Conservation (phyloP, 2,888 invertebrate genomes). For the Teleiodes luculella region DNA sequence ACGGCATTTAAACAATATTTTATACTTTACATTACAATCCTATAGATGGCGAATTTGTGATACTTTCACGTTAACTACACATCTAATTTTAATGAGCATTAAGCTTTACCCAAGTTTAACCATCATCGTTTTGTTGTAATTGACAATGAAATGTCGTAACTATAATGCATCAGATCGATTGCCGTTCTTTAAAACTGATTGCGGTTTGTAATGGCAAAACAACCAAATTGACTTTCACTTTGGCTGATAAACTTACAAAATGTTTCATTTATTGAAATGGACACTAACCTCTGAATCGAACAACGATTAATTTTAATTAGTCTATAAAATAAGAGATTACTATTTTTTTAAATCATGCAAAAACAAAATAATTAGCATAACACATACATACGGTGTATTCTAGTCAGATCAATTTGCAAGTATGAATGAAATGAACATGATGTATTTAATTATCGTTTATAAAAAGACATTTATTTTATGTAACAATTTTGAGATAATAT, state of each 20-base stretch:
- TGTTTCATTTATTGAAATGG: background rate
- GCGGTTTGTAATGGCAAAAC: background rate
- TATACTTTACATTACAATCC: no score
- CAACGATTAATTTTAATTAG: slow-evolving; percentile 2
- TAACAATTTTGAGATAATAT: slow-evolving; percentile 1
- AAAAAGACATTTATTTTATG: slow-evolving; percentile 20
- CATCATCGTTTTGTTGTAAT: no score
- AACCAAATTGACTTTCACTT: background rate
- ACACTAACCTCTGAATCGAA: background rate
- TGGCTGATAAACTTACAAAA: background rate
- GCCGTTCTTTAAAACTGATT: background rate
- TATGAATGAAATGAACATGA: background rate
- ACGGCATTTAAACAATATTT: no score
- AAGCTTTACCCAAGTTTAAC: no score
- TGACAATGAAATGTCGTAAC: no score
- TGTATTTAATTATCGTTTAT: slow-evolving; percentile 7
- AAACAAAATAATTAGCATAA: background rate
- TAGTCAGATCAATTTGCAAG: slow-evolving; percentile 15
- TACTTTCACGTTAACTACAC: no score
- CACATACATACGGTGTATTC: no score
- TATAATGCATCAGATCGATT: background rate
- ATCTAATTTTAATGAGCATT: no score
- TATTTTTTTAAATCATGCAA: background rate
- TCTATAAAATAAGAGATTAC: background rate
- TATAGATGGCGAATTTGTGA: no score